These are phyloP conservation scores for Coecobrya sp. DNA, from an alignment of 2,888 invertebrate genomes.

Conservation along the genomic window DNA sequence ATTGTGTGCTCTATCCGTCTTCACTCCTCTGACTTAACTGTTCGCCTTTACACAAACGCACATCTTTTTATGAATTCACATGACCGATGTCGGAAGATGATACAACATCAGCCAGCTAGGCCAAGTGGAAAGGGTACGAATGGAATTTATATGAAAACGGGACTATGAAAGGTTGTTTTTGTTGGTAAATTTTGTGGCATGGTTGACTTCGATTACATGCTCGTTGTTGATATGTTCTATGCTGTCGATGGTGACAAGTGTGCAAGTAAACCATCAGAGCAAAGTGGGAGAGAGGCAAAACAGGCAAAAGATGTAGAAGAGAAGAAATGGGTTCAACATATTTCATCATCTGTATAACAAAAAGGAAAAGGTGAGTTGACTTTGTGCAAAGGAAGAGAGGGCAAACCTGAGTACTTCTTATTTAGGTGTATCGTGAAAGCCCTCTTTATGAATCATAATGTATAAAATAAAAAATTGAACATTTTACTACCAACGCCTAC, in stretches of 20 bases:
- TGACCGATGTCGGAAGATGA: slow-evolving; percentile 16
- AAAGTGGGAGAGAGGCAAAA: too few species aligned
- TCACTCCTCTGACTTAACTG: slow-evolving; percentile 3
- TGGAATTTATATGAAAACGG: neutral
- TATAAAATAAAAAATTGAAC: too few species aligned
- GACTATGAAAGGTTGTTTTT: neutral
- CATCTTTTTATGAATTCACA: slow-evolving; percentile 21
- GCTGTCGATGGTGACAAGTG: too few species aligned
- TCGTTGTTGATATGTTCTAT: neutral
- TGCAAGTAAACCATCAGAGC: too few species aligned
- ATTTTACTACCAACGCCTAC: too few species aligned
- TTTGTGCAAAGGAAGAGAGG: neutral
- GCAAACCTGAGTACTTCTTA: too few species aligned
- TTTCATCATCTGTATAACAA: neutral
- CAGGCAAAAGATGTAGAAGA: neutral
- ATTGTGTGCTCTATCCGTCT: slow-evolving; percentile 12
- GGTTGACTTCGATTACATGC: slow-evolving; percentile 4
- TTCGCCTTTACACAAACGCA: neutral
- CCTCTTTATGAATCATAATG: too few species aligned
- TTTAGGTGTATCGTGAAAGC: neutral
- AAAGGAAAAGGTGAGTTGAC: neutral
- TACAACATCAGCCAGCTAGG: neutral
- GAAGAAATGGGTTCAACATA: neutral
- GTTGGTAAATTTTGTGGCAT: neutral
- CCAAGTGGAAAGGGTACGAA: neutral